Evolutionary conservation across 2,888 invertebrate species (phyloP).

Genomic region (Lepas anatifera): DNA sequence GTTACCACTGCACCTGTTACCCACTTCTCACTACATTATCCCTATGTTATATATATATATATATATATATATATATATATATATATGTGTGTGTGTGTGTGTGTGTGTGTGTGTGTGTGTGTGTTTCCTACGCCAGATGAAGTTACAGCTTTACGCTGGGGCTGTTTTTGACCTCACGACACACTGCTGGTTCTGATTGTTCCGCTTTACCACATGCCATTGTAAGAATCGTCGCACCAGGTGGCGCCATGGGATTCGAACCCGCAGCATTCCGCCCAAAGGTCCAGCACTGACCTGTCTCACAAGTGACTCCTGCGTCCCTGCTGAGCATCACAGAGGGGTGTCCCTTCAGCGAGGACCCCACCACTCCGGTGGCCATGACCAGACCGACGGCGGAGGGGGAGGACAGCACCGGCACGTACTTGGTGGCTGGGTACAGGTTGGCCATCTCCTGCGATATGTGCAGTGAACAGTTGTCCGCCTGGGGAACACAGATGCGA

Average conservation of each 20-base stretch:
- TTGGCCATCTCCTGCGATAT: constrained; percentile 74
- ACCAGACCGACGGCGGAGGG: constrained; percentile 79
- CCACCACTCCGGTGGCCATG: constrained; percentile 63
- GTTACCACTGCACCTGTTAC: no score
- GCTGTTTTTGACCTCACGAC: no score
- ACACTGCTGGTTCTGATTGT: no score
- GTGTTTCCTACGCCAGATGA: no score
- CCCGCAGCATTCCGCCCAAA: not conserved
- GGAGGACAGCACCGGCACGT: constrained; percentile 69
- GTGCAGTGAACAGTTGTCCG: constrained; percentile 60
- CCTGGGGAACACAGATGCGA: constrained; percentile 19
- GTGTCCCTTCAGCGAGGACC: constrained; percentile 64
- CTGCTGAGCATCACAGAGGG: constrained; percentile 66
- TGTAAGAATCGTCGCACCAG: not conserved
- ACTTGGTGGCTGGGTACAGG: constrained; percentile 63
- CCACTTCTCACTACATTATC: no score
- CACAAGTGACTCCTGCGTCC: constrained; percentile 74
- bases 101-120: no score
- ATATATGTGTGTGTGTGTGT: no score
- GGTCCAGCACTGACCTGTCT: constrained; percentile 43
- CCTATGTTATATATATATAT: no score
- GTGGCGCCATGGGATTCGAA: not conserved
- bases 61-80: no score
- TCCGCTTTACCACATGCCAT: no score
- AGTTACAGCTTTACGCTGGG: no score